Base-by-base conservation (phyloP, 2,888 invertebrate species). In the Cephus spinipes region DNA sequence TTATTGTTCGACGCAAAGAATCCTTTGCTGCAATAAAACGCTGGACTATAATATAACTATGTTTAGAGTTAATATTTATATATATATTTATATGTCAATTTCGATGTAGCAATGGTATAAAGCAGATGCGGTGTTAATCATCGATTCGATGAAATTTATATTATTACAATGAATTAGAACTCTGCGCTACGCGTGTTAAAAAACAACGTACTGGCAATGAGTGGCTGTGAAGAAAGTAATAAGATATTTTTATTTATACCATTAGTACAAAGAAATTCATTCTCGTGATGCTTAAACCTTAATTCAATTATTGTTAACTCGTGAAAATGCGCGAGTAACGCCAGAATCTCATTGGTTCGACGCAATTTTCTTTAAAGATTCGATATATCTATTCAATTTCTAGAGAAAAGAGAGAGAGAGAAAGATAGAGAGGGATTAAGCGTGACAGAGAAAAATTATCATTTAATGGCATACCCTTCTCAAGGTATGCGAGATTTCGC, bases 21-120 rank as follows among this genome's bases (percentile, higher is more conserved):
- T 77, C 81, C 81, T 81, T 84, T 83, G 73, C 83, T 86, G 85
- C 77, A 85, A 85, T 84, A 84, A 86, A 74, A 85, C 82, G 74
- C 79, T 85, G 85, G 84, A 84, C 84, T 82, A 82, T 84, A 83
- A 80, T 80, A 85, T 79, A 82, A 81, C 80, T 79, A 76, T 77
- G 23, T 23, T 55, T 15, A 55, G 55, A 55, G 23, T 55, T 55
- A 55, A 55, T 55, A 23, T 40, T 1, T 23, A 40, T 40, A 40
- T 40, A 23, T 36, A 12, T 40, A 40, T 69, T 76, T 81, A 77
- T 76, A 3, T 23, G 23, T 32, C 75, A 82, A 84, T 77, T 87
- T 87, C 86, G 79, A 84, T 88, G 87, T 87, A 86, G 75, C 77
- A 85, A 86, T 87, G 85, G 84, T 86, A 88, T 83, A 86, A 86